A percentile compares a stretch with the other conserved stretches of the same genome.
Evolutionary conservation across 2,113 vertebrate species (phyloP).

Genomic region (Apteryx mantelli): DNA sequence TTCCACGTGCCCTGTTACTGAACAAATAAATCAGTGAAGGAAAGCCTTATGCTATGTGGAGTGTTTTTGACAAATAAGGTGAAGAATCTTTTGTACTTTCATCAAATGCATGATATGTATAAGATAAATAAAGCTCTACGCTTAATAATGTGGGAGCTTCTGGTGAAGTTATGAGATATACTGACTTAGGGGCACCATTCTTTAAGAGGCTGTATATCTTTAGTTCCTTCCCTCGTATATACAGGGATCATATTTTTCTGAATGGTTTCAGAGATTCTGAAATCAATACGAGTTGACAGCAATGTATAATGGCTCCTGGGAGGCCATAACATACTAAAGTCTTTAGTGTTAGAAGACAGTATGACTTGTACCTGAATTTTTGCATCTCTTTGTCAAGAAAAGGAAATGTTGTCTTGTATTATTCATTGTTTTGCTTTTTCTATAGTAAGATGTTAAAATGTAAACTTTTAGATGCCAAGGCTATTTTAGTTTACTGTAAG

Average conservation of each 20-base stretch:
- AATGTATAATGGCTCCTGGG: background rate
- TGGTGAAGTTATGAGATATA: background rate
- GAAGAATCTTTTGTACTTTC: background rate
- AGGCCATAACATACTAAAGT: background rate
- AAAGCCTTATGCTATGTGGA: background rate
- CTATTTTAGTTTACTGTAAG: background rate
- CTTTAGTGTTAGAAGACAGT: background rate
- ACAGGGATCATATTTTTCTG: background rate
- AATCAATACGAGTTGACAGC: background rate
- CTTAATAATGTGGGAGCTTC: background rate
- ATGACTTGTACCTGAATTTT: background rate
- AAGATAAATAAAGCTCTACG: background rate
- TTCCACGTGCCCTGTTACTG: background rate
- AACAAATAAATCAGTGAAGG: background rate
- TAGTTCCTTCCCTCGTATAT: background rate
- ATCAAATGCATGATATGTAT: background rate
- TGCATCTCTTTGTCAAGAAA: background rate
- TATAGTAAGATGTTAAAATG: background rate
- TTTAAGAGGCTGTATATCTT: background rate
- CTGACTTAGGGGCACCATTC: background rate
- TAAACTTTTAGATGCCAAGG: background rate
- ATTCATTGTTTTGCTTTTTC: background rate
- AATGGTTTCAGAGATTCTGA: background rate
- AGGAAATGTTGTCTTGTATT: background rate
- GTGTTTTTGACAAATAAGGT: background rate